A percentile compares a stretch with the other conserved stretches of the same genome.
Conservation (phyloP, 2,888 invertebrate species). For the Baronia brevicornis region DNA sequence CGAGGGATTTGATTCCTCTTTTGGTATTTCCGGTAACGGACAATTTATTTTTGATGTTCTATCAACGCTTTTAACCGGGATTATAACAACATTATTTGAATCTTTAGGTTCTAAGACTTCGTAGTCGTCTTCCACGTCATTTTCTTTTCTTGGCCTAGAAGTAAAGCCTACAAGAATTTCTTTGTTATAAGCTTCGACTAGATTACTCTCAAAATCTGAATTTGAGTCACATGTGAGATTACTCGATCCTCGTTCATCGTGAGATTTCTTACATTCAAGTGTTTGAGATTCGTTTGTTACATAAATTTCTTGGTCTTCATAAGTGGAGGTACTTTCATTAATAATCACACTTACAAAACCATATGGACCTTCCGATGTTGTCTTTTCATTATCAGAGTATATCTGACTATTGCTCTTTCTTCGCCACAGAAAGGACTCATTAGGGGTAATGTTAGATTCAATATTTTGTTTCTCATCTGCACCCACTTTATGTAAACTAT, state of each 20-base stretch:
- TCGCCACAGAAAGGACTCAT: constrained; percentile 80
- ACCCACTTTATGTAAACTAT: constrained; percentile 17
- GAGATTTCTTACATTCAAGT: constrained; percentile 31
- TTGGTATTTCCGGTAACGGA: constrained; percentile 68
- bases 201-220: constrained; percentile 61
- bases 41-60: constrained; percentile 61
- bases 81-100: constrained; percentile 44
- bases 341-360: constrained; percentile 46
- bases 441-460: constrained; percentile 69
- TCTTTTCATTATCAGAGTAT: constrained; percentile 55
- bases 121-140: constrained; percentile 57
- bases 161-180: constrained; percentile 56
- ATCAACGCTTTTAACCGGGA: constrained; percentile 48
- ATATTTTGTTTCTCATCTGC: constrained; percentile 33
- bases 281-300: constrained; percentile 38
- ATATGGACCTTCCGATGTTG: constrained; percentile 47
- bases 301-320: constrained; percentile 27
- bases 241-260: constrained; percentile 20
- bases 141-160: constrained; percentile 39
- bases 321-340: constrained; percentile 34
- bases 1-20: constrained; percentile 21
- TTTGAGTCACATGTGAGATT: constrained; percentile 32
- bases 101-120: constrained; percentile 61
- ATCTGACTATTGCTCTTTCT: constrained; percentile 60
- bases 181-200: constrained; percentile 63